These are phyloP conservation scores for Rousettus leschenaultii DNA, from an alignment of 2,113 vertebrate species.

Conservation along the genomic window DNA sequence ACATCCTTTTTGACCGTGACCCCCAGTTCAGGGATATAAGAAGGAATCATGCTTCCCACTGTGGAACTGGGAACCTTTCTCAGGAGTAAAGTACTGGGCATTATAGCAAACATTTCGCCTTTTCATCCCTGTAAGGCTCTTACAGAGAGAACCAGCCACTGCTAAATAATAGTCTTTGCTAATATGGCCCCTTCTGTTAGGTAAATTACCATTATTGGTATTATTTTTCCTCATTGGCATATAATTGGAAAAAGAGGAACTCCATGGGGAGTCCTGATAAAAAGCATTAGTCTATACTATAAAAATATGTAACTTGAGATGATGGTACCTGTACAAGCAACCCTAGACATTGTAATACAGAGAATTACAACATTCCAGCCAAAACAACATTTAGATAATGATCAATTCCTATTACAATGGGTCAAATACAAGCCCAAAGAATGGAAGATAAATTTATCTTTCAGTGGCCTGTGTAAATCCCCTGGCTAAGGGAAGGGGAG, in stretches of 20 bases:
- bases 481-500: neutral
- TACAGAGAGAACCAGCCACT: neutral
- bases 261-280: neutral
- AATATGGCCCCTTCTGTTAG: neutral
- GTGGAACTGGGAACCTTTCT: neutral
- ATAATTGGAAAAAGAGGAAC: constrained; percentile 17
- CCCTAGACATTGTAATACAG: constrained; percentile 39
- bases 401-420: constrained; percentile 73
- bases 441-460: constrained; percentile 69
- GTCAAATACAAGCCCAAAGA: constrained; percentile 64
- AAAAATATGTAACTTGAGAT: constrained; percentile 38
- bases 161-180: neutral
- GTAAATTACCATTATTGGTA: neutral
- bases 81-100: neutral
- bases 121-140: neutral
- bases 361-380: constrained; percentile 57
- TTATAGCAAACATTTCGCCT: neutral
- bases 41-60: neutral
- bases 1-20: neutral
- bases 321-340: neutral
- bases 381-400: constrained; percentile 74
- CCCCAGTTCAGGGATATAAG: neutral
- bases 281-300: constrained; percentile 27
- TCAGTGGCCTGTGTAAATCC: constrained; percentile 54
- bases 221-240: neutral